Base-by-base conservation (phyloP, 2,888 invertebrate species). In the Eupithecia dodoneata region DNA sequence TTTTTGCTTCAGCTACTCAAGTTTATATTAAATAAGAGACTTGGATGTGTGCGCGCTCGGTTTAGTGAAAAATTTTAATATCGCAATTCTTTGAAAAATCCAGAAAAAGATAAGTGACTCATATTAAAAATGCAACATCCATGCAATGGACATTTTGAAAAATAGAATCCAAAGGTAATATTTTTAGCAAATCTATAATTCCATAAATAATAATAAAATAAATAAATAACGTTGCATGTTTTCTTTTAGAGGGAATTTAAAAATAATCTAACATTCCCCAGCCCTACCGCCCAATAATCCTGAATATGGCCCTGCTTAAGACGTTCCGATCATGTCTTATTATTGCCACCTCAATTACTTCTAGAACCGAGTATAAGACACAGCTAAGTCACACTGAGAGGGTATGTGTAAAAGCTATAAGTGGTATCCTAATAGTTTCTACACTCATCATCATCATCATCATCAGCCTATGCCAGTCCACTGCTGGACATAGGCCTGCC, bases 261-360 rank as follows among this genome's bases (percentile, higher is more conserved):
- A 13, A 66, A 66, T 15, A 41, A 13, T 15, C 44, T 7, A 10
- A 66, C 42, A 66, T 42, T 15, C 44, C 15, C 4, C 13, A 41
- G 49, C 30, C 41, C 49, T 13, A 52, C 49, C 49, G 15, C 4
- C 65, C 41, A 65, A 55, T 59, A 63, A 41, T 47, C 67, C 71
- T 74, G 67, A 71, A 0, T 71, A 3, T 47, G 59, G 5, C 15
- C 66, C 74, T 55, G 49, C 13, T 55, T 52, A 9, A 30, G 52
- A 65, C 80, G 77, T 67, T 49, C 75, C 76, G 77, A 75, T 81
- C 78, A 79, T 80, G 78, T 80, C 79, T 78, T 81, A 80, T 79
- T 80, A 79, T 79, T 77, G 74, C 77, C 81, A 79, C 77, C 79
- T 80, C 81, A 76, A 80, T 81, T 74, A 77, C 72, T 72, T 30